Conservation (phyloP, 1,140 invertebrate species). For the Chionoecetes opilio region DNA sequence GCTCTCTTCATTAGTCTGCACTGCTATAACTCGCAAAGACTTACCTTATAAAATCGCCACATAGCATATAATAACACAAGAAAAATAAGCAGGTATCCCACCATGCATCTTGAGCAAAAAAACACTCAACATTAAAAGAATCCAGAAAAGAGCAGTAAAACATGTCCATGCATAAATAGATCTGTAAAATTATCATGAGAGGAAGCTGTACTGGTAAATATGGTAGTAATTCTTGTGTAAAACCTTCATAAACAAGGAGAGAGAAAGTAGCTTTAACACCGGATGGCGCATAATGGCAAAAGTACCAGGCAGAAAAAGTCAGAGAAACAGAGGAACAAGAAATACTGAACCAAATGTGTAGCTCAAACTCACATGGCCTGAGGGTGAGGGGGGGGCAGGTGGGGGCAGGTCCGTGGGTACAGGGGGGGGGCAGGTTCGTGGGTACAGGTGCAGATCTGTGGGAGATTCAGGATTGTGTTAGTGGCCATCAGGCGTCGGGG, state of each 20-base stretch:
- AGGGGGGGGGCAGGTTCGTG: background rate
- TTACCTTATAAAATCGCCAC: background rate
- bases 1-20: background rate
- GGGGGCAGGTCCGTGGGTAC: background rate
- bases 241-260: background rate
- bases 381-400: background rate
- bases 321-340: background rate
- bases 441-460: background rate
- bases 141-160: background rate
- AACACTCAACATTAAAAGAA: background rate
- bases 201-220: background rate
- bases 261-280: background rate
- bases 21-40: background rate
- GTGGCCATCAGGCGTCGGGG: background rate
- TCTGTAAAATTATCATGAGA: background rate
- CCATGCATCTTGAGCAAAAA: background rate
- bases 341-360: background rate
- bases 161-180: background rate
- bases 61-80: background rate
- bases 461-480: background rate
- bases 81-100: background rate
- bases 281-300: background rate
- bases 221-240: background rate
- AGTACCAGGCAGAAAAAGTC: background rate
- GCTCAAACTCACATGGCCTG: background rate